These are phyloP conservation scores for Platerodrilus igneus DNA, from an alignment of 2,888 invertebrate genomes.

Conservation along the genomic window DNA sequence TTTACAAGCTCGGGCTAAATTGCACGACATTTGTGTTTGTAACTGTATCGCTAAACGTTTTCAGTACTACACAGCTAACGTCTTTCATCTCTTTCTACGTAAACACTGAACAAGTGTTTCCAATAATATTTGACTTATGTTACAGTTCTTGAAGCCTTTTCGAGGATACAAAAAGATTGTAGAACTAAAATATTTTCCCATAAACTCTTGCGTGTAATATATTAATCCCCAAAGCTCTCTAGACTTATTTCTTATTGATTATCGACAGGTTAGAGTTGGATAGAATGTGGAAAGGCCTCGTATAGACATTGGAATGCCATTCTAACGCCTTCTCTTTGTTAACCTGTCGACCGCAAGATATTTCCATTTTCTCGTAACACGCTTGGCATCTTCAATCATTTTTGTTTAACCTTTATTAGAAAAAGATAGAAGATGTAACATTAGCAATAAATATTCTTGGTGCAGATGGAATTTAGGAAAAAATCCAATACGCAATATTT, in stretches of 20 bases:
- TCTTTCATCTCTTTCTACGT: too few species aligned
- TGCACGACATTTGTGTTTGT: too few species aligned
- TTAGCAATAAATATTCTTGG: conserved; percentile 10
- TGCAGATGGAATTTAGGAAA: conserved; percentile 19
- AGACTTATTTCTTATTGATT: conserved; percentile 21
- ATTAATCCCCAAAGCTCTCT: too few species aligned
- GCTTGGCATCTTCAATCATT: conserved; percentile 23
- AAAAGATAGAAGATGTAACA: conserved; percentile 13
- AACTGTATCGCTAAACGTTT: too few species aligned
- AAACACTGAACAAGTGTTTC: too few species aligned
- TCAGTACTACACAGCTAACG: too few species aligned
- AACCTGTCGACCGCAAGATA: conserved; percentile 41
- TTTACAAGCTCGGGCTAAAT: too few species aligned
- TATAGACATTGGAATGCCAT: conserved; percentile 41
- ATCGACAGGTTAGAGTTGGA: conserved; percentile 19
- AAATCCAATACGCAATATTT: conserved; percentile 16
- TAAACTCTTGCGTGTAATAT: too few species aligned
- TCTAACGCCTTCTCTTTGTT: conserved; percentile 39
- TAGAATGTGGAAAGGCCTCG: conserved; percentile 30
- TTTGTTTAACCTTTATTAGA: conserved; percentile 10
- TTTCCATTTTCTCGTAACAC: conserved; percentile 36
- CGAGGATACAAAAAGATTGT: too few species aligned
- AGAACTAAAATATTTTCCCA: too few species aligned
- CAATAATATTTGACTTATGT: too few species aligned
- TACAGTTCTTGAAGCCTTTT: too few species aligned